phyloP scores from a whole-genome alignment of 2,888 invertebrate genomes.

The Patella caerulea region DNA sequence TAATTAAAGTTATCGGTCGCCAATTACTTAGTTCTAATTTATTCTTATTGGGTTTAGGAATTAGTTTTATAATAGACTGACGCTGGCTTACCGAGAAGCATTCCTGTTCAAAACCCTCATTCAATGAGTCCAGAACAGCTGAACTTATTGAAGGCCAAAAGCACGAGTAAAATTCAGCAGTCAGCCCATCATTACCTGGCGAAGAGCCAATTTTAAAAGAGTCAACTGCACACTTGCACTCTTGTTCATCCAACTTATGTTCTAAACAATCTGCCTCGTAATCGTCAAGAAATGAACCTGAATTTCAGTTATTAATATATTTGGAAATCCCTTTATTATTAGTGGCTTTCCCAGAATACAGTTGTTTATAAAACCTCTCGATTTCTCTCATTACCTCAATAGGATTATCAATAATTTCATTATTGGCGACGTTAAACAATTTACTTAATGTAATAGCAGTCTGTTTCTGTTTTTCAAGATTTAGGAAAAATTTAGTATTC shows the following conservation, averaged over 20 bases:
- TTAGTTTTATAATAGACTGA: background rate
- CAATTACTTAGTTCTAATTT: conserved; percentile 1
- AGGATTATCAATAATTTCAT: background rate
- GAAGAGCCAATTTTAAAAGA: background rate
- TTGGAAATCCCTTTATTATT: background rate
- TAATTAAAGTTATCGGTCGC: background rate
- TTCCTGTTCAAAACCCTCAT: background rate
- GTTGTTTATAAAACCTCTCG: background rate
- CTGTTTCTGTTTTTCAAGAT: conserved; percentile 18
- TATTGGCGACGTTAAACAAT: background rate
- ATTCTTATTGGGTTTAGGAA: background rate
- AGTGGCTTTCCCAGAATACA: background rate
- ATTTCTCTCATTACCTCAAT: background rate
- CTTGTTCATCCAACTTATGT: background rate
- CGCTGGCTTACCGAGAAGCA: background rate
- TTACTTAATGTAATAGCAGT: background rate
- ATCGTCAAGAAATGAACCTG: background rate
- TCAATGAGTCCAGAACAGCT: background rate
- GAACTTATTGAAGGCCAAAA: background rate
- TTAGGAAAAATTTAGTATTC: conserved; percentile 71
- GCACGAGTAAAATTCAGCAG: background rate
- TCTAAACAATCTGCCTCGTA: background rate
- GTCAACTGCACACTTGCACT: background rate
- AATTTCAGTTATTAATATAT: background rate
- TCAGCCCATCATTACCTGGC: background rate